Percentiles rank a stretch among this genome's conserved stretches.
phyloP scores from a whole-genome alignment of 1,140 invertebrate species.

The Bombyx mori region ASM3026992v2 NC_085134.1:4975001-4975500 shows the following conservation, averaged over 20 bases:
- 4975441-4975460: constrained; percentile 67
- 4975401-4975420: constrained; percentile 60
- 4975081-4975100: too few relatives aligned
- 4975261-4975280: constrained; percentile 43
- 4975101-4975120: too few relatives aligned
- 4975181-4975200: constrained; percentile 40
- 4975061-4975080: too few relatives aligned
- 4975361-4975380: constrained; percentile 31
- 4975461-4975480: constrained; percentile 56
- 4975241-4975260: constrained; percentile 33
- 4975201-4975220: constrained; percentile 14
- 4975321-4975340: constrained; percentile 46
- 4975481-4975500: constrained; percentile 38
- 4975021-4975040: too few relatives aligned
- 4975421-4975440: constrained; percentile 67
- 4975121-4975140: constrained; percentile 37
- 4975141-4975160: constrained; percentile 51
- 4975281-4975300: constrained; percentile 39
- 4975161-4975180: constrained; percentile 23
- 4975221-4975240: constrained; percentile 18
- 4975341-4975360: constrained; percentile 56
- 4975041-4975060: too few relatives aligned
- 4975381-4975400: constrained; percentile 41
- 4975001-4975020: too few relatives aligned
- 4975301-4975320: constrained; percentile 31